Percentiles rank a stretch among this genome's conserved stretches.
Conservation (phyloP, 2,113 vertebrate species). For the Tachysurus fulvidraco region DNA sequence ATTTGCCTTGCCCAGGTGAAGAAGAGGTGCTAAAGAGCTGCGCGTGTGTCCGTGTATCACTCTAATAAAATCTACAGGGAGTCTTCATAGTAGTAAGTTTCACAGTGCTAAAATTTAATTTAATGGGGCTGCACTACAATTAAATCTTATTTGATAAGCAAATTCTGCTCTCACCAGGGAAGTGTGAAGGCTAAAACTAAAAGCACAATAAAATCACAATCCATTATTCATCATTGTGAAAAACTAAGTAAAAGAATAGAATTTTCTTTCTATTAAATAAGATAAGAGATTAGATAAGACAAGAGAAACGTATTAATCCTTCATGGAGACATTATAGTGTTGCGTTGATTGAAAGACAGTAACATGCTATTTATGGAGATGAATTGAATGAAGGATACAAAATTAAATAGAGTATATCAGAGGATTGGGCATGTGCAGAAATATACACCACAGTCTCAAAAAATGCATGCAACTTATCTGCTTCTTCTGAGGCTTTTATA, state of each 20-base stretch:
- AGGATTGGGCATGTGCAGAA: not conserved
- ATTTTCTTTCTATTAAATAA: not conserved
- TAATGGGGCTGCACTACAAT: not conserved
- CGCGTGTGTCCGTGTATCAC: no score
- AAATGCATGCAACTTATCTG: not conserved
- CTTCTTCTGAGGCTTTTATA: not conserved
- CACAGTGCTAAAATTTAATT: not conserved
- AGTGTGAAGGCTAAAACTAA: no score
- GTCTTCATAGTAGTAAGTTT: not conserved
- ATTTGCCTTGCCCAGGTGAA: not conserved
- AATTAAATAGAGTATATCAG: not conserved
- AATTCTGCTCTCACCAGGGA: not conserved
- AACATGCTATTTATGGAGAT: not conserved
- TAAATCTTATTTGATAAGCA: not conserved
- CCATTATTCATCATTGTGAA: not conserved
- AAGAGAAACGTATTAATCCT: not conserved
- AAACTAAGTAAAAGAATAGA: not conserved
- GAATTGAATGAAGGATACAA: not conserved
- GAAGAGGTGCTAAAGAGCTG: not conserved
- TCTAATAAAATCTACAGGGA: not conserved
- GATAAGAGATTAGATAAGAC: not conserved
- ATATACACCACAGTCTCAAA: not conserved
- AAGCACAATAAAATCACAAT: not conserved
- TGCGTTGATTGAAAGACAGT: not conserved
- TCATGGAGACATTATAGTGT: not conserved